A percentile compares a stretch with the other conserved stretches of the same genome.
phyloP scores from a whole-genome alignment of 2,797 vertebrate species.

The Hoplostethus mediterraneus region DNA sequence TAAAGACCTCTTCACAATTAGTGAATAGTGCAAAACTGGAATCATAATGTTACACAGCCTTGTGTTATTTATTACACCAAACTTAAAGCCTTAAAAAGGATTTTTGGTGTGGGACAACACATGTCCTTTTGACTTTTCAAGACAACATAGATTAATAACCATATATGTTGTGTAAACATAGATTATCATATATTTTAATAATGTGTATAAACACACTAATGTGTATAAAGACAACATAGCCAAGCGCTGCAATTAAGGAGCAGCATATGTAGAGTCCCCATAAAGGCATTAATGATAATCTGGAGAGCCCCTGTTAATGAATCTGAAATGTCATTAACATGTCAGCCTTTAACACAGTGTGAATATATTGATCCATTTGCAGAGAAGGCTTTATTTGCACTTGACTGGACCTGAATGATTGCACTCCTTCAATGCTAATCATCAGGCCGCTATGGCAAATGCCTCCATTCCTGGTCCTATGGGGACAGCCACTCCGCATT shows the following conservation, averaged over 20 bases:
- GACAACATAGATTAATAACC: too few relatives aligned
- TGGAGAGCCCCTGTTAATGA: constrained; percentile 29
- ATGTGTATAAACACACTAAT: background rate
- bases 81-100: too few relatives aligned
- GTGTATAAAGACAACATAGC: background rate
- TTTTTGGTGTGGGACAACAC: too few relatives aligned
- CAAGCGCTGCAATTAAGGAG: constrained; percentile 14
- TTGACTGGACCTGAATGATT: constrained; percentile 50
- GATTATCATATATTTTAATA: background rate
- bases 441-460: constrained; percentile 26
- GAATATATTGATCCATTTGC: constrained; percentile 58
- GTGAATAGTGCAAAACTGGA: too few relatives aligned
- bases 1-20: too few relatives aligned
- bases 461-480: constrained; percentile 28
- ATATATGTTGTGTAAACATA: background rate
- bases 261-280: constrained; percentile 5
- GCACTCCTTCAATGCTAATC: constrained; percentile 58
- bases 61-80: too few relatives aligned
- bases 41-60: too few relatives aligned
- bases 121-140: too few relatives aligned
- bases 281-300: constrained; percentile 36
- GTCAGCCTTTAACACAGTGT: constrained; percentile 21
- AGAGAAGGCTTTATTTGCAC: constrained; percentile 60
- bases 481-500: constrained; percentile 40
- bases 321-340: constrained; percentile 42